phyloP scores from a whole-genome alignment of 1,140 invertebrate species.

The Ctenoplectra terminalis region DNA sequence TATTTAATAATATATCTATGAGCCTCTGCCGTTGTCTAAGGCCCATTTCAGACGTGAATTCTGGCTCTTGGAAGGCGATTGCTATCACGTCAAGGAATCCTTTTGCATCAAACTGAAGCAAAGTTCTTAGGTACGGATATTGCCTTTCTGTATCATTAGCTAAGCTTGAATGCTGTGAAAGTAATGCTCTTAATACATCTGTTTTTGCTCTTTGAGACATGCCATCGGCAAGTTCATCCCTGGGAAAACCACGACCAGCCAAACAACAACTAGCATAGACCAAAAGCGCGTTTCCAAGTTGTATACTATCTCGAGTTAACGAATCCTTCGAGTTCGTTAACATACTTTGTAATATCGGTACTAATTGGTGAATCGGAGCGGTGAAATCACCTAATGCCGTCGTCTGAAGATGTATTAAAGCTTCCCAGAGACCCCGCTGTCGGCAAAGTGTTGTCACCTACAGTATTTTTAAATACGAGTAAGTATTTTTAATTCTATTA shows the following conservation, averaged over 20 bases:
- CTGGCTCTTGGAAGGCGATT: slow-evolving; percentile 93
- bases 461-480: slow-evolving; percentile 2
- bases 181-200: slow-evolving; percentile 87
- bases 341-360: slow-evolving; percentile 83
- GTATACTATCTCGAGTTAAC: slow-evolving; percentile 81
- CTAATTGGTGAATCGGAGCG: slow-evolving; percentile 91
- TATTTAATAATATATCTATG: slow-evolving; percentile 91
- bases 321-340: slow-evolving; percentile 71
- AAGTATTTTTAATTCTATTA: background rate
- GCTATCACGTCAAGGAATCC: slow-evolving; percentile 96
- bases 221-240: slow-evolving; percentile 91
- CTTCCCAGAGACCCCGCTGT: slow-evolving; percentile 91
- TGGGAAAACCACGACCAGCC: slow-evolving; percentile 94
- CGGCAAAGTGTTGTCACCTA: slow-evolving; percentile 90
- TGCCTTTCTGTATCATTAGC: slow-evolving; percentile 86
- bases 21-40: slow-evolving; percentile 89
- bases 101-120: slow-evolving; percentile 92
- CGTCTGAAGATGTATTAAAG: slow-evolving; percentile 95
- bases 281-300: slow-evolving; percentile 94
- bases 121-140: slow-evolving; percentile 91
- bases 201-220: slow-evolving; percentile 88
- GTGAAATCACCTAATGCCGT: slow-evolving; percentile 93
- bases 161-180: slow-evolving; percentile 88
- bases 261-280: slow-evolving; percentile 97
- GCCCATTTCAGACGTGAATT: slow-evolving; percentile 89